Conservation (phyloP, 2,113 vertebrate species). For the Prunella fulvescens region DNA sequence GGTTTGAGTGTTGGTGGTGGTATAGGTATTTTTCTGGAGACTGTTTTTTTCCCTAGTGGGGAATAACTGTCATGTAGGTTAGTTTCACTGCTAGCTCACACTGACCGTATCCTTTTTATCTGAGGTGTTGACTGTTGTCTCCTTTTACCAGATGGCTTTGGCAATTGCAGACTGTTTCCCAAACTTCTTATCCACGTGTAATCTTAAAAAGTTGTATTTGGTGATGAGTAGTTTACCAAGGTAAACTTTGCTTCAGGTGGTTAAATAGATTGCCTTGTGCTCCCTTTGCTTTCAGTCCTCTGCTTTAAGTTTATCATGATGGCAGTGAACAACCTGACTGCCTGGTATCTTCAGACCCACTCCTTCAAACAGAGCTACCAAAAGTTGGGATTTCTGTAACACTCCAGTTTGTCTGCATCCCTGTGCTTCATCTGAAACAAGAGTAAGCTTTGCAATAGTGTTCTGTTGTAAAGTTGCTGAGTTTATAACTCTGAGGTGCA, state of each 20-base stretch:
- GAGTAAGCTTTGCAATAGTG: conserved; percentile 30
- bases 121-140: not conserved
- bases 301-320: not conserved
- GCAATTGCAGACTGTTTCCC: not conserved
- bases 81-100: not conserved
- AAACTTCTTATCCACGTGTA: not conserved
- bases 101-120: not conserved
- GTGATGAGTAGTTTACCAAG: not conserved
- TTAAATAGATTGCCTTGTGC: not conserved
- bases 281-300: not conserved
- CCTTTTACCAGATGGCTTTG: not conserved
- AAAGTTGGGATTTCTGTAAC: not conserved
- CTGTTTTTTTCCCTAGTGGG: not conserved
- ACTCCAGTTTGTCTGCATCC: not conserved
- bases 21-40: not conserved
- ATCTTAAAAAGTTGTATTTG: not conserved
- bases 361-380: not conserved
- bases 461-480: conserved; percentile 52
- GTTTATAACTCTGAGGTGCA: conserved; percentile 28
- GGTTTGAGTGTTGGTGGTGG: not conserved
- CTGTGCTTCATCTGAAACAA: not conserved
- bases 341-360: not conserved
- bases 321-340: not conserved
- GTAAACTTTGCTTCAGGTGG: not conserved
- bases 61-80: not conserved